Base-by-base conservation (phyloP, 2,797 vertebrate genomes). In the Fundulus diaphanus region DNA sequence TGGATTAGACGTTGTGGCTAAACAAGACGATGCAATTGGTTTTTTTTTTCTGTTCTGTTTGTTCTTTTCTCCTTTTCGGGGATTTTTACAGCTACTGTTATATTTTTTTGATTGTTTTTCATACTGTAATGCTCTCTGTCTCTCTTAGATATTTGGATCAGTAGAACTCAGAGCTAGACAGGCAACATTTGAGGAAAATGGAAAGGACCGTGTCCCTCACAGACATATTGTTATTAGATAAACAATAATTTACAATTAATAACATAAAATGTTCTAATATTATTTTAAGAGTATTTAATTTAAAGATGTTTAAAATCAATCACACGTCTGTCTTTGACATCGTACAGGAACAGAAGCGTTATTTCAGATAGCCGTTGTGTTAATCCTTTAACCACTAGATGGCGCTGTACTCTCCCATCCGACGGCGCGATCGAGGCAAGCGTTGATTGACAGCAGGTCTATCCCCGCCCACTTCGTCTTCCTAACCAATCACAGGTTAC, bases 401-500 rank as follows among this genome's bases (percentile, higher is more conserved):
- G 89, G 3, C 87, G 70, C 78, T 90, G 49, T 87, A 75, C 13
- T 67, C 15, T 59, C 78, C 74, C 7, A 33, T 11, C 42, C 22
- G 3, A 12, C 1, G 18, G 3, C 22, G 40, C 61, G 11, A 40
- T 65, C 13, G 12, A 27, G 0, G 8, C 13, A 59, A 54, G n/a
- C 24, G n/a, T 3, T 75, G 77, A 76, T 77, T 7, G 74, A 75
- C 73, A 49, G n/a, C 31, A 3, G 0, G 2, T 0, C 1, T 37
- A 35, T 70, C 68, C 82, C 88, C 91, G 48, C 90, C 89, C 65
- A 68, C 61, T 48, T 59, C 5, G 0, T 42, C 24, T 42, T 40
- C 29, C 42, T 20, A 76, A 78, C 95, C 95, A 95, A 95, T 96
- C 89, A 92, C 18, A 74, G 67, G 5, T 9, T 49, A 85, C 90